These are phyloP conservation scores for Phataginus tetradactyla DNA, from an alignment of 2,797 vertebrate species.

Conservation along the genomic window DNA sequence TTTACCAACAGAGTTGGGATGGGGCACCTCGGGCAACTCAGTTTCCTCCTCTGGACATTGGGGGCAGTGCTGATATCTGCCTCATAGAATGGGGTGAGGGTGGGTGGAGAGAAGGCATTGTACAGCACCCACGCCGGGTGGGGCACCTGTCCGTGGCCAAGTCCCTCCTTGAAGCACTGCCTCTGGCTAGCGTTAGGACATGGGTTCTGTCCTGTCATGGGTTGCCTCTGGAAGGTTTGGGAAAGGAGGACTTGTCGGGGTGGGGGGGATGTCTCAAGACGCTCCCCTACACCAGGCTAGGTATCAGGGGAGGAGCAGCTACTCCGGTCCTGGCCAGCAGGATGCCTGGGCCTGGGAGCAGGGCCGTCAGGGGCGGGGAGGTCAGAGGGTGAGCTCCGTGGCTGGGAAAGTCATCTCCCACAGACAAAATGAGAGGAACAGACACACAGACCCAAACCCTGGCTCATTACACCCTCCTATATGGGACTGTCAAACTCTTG, in stretches of 20 bases:
- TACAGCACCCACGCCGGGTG: background rate
- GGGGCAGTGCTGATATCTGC: background rate
- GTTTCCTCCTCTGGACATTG: background rate
- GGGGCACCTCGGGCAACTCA: background rate
- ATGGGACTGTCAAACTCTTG: background rate
- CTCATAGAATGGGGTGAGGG: background rate
- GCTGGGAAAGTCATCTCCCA: background rate
- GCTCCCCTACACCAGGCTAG: background rate
- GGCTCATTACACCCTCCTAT: background rate
- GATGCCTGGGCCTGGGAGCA: background rate
- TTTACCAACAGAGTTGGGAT: background rate
- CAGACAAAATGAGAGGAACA: background rate
- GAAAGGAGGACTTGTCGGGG: background rate
- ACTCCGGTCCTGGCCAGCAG: background rate
- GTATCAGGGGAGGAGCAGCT: background rate
- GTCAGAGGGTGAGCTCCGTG: rapidly evolving
- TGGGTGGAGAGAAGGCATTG: no score
- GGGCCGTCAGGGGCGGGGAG: background rate
- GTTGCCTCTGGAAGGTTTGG: background rate
- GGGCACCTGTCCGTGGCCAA: background rate
- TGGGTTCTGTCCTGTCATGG: background rate
- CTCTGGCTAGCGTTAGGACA: background rate
- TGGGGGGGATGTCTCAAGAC: background rate
- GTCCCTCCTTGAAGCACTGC: background rate
- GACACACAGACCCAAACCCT: background rate